phyloP scores from a whole-genome alignment of 2,888 invertebrate genomes.

The Germaria angustata region DNA sequence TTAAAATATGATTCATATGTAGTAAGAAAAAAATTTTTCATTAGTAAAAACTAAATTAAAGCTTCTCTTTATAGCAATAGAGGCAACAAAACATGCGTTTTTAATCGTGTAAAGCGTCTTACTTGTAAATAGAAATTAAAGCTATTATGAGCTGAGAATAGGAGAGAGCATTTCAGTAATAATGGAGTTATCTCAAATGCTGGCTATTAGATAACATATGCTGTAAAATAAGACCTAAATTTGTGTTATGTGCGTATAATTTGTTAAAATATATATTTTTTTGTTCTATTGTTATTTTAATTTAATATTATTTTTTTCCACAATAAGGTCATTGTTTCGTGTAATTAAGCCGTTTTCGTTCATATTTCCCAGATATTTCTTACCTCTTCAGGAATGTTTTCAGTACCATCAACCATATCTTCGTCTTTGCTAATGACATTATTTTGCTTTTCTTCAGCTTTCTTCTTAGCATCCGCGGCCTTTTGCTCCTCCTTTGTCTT shows the following conservation, averaged over 20 bases:
- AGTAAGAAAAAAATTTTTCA: too few species aligned
- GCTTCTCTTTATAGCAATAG: background rate
- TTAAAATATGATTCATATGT: too few species aligned
- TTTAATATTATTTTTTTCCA: background rate
- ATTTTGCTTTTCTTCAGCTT: conserved; percentile 72
- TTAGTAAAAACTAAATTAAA: background rate
- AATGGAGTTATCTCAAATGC: background rate
- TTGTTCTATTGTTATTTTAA: background rate
- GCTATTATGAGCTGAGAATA: background rate
- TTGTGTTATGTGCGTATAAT: background rate
- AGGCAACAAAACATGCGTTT: background rate
- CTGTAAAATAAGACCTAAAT: too few species aligned
- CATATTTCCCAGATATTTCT: conserved; percentile 24
- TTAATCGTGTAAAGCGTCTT: background rate
- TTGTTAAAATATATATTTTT: background rate
- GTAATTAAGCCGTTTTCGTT: background rate
- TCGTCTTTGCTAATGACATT: conserved; percentile 80
- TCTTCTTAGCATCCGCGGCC: conserved; percentile 80
- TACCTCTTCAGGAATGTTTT: conserved; percentile 66
- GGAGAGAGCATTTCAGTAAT: background rate
- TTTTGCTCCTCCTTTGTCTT: conserved; percentile 66
- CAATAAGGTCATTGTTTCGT: background rate
- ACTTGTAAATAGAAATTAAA: background rate
- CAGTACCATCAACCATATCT: conserved; percentile 66
- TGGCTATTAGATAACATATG: too few species aligned